phyloP scores from a whole-genome alignment of 2,888 invertebrate species.

The Phrixothrix hirtus region DNA sequence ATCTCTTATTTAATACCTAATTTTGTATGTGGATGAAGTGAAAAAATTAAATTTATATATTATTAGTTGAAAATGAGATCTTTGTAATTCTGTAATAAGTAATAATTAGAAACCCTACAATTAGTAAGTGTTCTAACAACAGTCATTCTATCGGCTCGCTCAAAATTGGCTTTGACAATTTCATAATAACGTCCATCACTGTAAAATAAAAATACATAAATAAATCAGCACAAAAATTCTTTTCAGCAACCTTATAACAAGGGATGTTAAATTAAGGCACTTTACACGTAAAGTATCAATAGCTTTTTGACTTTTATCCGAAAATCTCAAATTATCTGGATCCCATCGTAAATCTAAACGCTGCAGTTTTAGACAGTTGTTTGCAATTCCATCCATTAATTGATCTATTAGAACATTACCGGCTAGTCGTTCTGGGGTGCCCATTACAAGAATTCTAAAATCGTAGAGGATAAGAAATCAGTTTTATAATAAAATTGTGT shows the following conservation, averaged over 20 bases:
- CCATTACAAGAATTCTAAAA: constrained; percentile 92
- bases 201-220: no score
- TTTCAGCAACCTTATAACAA: constrained; percentile 78
- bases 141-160: constrained; percentile 93
- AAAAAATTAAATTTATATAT: background rate
- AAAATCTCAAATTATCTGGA: constrained; percentile 96
- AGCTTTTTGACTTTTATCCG: constrained; percentile 99
- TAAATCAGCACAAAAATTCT: no score
- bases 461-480: background rate
- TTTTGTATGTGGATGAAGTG: background rate
- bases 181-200: constrained; percentile 99
- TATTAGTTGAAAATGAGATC: constrained; percentile 91
- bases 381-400: constrained; percentile 95
- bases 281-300: constrained; percentile 96
- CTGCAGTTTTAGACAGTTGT: constrained; percentile 85
- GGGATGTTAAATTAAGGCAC: constrained; percentile 88
- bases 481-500: no score
- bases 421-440: constrained; percentile 93
- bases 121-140: constrained; percentile 97
- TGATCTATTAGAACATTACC: constrained; percentile 98
- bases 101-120: constrained; percentile 92
- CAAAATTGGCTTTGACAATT: constrained; percentile 98
- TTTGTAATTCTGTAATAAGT: constrained; percentile 89
- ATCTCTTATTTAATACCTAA: no score
- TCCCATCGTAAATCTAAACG: constrained; percentile 97